Conservation (phyloP, 2,797 vertebrate genomes). For the Thripadectes ignobilis region DNA sequence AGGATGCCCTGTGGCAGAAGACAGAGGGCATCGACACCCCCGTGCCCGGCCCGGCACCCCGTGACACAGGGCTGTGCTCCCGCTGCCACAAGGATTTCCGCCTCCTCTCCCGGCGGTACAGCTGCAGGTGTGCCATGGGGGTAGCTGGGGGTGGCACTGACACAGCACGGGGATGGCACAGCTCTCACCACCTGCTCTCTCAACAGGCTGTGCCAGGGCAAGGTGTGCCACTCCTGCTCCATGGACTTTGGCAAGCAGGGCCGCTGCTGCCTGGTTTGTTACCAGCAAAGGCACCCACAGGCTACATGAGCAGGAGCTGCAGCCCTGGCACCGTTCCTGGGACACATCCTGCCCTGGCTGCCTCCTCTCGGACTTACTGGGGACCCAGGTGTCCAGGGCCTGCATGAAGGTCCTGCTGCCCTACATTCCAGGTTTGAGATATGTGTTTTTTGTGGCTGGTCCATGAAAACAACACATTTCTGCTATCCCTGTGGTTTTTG, state of each 20-base stretch:
- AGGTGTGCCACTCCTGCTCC: slow-evolving; percentile 75
- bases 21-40: slow-evolving; percentile 52
- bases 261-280: slow-evolving; percentile 65
- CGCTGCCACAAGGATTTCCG: slow-evolving; percentile 71
- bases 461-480: not conserved
- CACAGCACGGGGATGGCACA: rapidly evolving
- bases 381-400: rapidly evolving
- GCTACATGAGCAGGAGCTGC: not conserved
- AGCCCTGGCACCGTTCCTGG: rapidly evolving
- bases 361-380: not conserved
- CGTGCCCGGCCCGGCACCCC: not conserved
- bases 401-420: not conserved
- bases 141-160: not conserved
- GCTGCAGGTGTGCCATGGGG: slow-evolving; percentile 70
- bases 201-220: slow-evolving; percentile 66
- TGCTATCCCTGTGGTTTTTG: not conserved
- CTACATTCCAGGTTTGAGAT: not conserved
- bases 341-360: not conserved
- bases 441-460: not conserved
- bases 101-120: slow-evolving; percentile 71
- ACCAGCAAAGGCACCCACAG: slow-evolving; percentile 57
- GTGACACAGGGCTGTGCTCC: slow-evolving; percentile 28
- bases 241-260: slow-evolving; percentile 63
- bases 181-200: not conserved
- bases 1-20: slow-evolving; percentile 77